These are phyloP conservation scores for Lasioglossum pauxillum DNA, from an alignment of 2,888 invertebrate genomes.

Conservation along the genomic window DNA sequence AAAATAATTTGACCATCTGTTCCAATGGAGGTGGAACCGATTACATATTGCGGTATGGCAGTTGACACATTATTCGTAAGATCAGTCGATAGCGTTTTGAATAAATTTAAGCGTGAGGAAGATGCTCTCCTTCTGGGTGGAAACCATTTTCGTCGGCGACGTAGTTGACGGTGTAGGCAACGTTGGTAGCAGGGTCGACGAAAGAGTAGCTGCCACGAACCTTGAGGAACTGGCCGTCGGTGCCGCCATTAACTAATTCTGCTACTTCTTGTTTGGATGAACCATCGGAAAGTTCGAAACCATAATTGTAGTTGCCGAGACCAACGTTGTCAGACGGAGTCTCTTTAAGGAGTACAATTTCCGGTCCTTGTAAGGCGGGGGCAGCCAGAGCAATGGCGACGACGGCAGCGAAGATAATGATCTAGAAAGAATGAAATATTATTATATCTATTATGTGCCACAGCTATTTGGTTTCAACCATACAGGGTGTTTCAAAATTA, in stretches of 20 bases:
- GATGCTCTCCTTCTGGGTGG: slow-evolving; percentile 36
- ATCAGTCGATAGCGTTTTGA: not conserved
- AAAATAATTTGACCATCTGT: not conserved
- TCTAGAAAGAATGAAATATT: slow-evolving; percentile 54
- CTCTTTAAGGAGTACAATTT: slow-evolving; percentile 70
- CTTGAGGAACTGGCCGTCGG: slow-evolving; percentile 25
- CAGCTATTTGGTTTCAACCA: not conserved
- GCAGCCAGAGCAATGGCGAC: slow-evolving; percentile 66
- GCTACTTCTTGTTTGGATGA: slow-evolving; percentile 72
- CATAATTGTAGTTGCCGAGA: slow-evolving; percentile 72
- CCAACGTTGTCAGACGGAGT: slow-evolving; percentile 75
- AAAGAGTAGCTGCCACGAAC: slow-evolving; percentile 74
- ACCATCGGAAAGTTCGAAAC: slow-evolving; percentile 74
- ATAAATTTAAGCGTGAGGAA: slow-evolving; percentile 15
- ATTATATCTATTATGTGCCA: not conserved
- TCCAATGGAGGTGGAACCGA: not conserved
- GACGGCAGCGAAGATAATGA: slow-evolving; percentile 73
- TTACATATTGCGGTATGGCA: not conserved
- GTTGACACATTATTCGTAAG: not conserved
- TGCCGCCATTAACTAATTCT: slow-evolving; percentile 55
- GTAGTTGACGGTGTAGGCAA: slow-evolving; percentile 70
- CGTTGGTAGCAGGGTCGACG: slow-evolving; percentile 72
- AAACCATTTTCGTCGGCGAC: slow-evolving; percentile 53
- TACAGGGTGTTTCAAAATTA: not conserved
- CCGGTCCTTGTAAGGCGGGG: not conserved